phyloP scores from a whole-genome alignment of 2,797 vertebrate species.

The Sebastes flavidus region DNA sequence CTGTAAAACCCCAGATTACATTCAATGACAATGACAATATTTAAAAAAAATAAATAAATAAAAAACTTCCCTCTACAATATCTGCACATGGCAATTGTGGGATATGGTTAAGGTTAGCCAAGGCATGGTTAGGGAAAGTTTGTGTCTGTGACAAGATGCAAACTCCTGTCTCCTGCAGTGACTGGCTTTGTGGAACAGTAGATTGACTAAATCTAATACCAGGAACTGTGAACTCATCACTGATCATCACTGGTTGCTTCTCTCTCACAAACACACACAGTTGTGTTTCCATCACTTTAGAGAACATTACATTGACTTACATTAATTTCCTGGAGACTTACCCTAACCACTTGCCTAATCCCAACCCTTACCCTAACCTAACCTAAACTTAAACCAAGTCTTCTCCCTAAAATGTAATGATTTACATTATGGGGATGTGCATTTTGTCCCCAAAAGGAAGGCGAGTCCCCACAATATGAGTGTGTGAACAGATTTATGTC shows the following conservation, averaged over 20 bases:
- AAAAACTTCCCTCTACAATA: not conserved
- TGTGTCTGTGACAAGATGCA: not conserved
- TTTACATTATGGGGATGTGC: too few relatives aligned
- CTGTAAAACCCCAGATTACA: not conserved
- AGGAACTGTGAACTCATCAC: slow-evolving; percentile 39
- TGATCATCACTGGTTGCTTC: slow-evolving; percentile 23
- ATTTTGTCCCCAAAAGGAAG: too few relatives aligned
- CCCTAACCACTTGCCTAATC: too few relatives aligned
- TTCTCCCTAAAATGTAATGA: too few relatives aligned
- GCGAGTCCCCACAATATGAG: too few relatives aligned
- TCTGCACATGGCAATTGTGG: not conserved
- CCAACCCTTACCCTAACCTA: too few relatives aligned
- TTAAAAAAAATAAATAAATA: too few relatives aligned
- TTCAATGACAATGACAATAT: not conserved
- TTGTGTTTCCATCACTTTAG: too few relatives aligned
- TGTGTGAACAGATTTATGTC: too few relatives aligned
- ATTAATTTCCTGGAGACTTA: too few relatives aligned
- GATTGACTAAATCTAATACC: slow-evolving; percentile 46
- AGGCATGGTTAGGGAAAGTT: not conserved
- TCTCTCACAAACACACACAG: not conserved
- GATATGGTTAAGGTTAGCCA: not conserved
- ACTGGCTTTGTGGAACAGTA: slow-evolving; percentile 23
- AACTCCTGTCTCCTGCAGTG: not conserved
- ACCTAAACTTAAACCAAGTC: too few relatives aligned
- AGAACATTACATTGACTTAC: too few relatives aligned